A percentile compares a stretch with the other conserved stretches of the same genome.
phyloP scores from a whole-genome alignment of 2,113 vertebrate species.

The Triplophysa dalaica region DNA sequence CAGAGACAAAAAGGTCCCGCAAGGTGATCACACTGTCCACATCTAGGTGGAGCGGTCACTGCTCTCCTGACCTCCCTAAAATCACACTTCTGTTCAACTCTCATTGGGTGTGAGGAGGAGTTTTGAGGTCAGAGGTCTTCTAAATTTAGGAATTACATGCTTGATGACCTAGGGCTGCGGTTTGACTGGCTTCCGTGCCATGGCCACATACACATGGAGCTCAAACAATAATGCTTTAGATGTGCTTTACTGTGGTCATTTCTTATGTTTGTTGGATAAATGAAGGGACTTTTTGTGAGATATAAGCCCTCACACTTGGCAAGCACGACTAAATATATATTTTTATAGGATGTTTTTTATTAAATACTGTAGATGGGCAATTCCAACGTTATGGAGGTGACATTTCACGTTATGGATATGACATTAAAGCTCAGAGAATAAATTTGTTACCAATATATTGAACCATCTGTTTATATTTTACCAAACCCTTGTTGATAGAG shows the following conservation, averaged over 20 bases:
- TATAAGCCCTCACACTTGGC: too few relatives aligned
- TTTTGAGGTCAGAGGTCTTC: conserved; percentile 21
- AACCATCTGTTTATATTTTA: too few relatives aligned
- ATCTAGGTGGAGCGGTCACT: conserved; percentile 31
- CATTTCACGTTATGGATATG: too few relatives aligned
- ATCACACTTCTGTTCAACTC: conserved; percentile 33
- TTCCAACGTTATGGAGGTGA: too few relatives aligned
- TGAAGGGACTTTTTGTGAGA: too few relatives aligned
- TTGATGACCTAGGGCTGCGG: background rate
- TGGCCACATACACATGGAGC: background rate
- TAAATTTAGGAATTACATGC: background rate
- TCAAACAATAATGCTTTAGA: background rate
- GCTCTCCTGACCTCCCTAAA: background rate
- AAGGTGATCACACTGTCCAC: conserved; percentile 41
- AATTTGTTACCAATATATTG: too few relatives aligned
- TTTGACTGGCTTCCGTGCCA: conserved; percentile 34
- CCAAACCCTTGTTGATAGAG: too few relatives aligned
- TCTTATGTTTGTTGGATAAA: too few relatives aligned
- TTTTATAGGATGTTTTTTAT: too few relatives aligned
- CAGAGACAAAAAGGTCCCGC: conserved; percentile 37
- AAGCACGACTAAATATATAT: too few relatives aligned
- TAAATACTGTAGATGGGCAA: too few relatives aligned
- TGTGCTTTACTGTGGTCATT: background rate
- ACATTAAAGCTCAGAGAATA: too few relatives aligned
- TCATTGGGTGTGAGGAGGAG: background rate